Evolutionary conservation across 2,888 invertebrate species (phyloP).

Genomic region (Megastigmus dorsalis): DNA sequence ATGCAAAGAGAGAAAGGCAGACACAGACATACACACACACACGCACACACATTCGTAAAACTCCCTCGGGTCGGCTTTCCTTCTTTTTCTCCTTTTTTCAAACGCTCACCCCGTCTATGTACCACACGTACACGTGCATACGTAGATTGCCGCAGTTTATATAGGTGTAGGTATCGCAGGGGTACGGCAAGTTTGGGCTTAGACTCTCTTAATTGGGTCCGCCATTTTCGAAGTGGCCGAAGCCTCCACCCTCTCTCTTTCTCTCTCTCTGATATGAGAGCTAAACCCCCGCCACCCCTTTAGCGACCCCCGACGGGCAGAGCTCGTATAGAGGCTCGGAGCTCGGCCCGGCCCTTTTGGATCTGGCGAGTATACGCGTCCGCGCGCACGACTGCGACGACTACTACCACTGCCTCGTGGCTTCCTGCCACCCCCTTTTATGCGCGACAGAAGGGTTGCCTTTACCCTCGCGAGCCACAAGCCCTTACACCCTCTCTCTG

Average conservation of each 20-base stretch:
- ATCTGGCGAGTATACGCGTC: conserved; percentile 42
- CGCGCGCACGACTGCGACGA: neutral
- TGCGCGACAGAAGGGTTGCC: conserved; percentile 69
- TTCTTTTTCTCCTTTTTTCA: conserved; percentile 20
- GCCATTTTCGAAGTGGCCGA: conserved; percentile 72
- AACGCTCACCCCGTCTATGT: too few relatives aligned
- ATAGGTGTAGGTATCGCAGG: neutral
- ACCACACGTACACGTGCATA: too few relatives aligned
- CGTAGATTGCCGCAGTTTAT: too few relatives aligned
- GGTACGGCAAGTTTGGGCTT: conserved; percentile 11
- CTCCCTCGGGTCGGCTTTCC: conserved; percentile 35
- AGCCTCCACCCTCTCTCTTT: conserved; percentile 59
- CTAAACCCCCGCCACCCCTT: conserved; percentile 59
- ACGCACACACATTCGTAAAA: neutral
- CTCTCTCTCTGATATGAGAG: conserved; percentile 1
- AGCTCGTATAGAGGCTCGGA: conserved; percentile 32
- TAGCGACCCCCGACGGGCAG: conserved; percentile 44
- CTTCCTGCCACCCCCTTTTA: conserved; percentile 49
- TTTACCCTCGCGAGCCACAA: neutral
- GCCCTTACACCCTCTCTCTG: conserved; percentile 59
- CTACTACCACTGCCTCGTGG: neutral
- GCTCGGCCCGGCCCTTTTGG: conserved; percentile 53
- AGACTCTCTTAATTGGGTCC: conserved; percentile 72
- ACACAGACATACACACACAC: conserved; percentile 8
- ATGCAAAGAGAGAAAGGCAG: conserved; percentile 1